Conservation (phyloP, 1,140 invertebrate genomes). For the Hycleus cichorii region DNA sequence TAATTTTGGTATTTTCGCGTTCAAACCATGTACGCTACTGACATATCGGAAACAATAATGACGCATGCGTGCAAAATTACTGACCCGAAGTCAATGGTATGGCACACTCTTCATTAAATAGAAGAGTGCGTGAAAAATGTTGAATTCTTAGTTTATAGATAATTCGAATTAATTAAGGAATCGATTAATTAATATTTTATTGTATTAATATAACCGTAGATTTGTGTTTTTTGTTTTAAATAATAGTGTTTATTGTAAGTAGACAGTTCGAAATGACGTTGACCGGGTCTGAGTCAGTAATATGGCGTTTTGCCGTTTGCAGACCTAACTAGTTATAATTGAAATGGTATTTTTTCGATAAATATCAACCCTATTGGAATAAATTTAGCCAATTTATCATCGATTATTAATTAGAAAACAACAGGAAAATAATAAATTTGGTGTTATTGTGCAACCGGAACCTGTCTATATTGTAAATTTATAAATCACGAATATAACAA, state of each 20-base stretch:
- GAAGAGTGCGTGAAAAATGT: slow-evolving; percentile 25
- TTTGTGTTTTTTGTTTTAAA: not conserved
- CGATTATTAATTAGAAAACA: no score
- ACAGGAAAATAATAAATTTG: not conserved
- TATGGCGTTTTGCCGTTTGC: slow-evolving; percentile 36
- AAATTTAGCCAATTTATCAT: no score
- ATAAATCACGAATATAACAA: slow-evolving; percentile 1
- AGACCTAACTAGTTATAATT: slow-evolving; percentile 26
- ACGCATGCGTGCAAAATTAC: slow-evolving; percentile 27
- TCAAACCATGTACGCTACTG: slow-evolving; percentile 20
- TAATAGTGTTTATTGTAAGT: not conserved
- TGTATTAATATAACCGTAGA: not conserved
- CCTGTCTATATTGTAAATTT: slow-evolving; percentile 2
- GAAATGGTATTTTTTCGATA: slow-evolving; percentile 25
- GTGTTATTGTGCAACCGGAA: slow-evolving; percentile 1
- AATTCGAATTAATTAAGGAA: not conserved
- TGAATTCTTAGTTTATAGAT: slow-evolving; percentile 22
- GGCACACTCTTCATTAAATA: slow-evolving; percentile 23
- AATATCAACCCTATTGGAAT: no score
- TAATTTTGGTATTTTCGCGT: no score
- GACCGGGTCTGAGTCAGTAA: slow-evolving; percentile 33
- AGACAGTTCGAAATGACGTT: slow-evolving; percentile 29
- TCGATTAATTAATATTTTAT: slow-evolving; percentile 4
- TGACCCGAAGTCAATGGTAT: slow-evolving; percentile 31
- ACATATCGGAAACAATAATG: slow-evolving; percentile 22